These are phyloP conservation scores for Serrognathus titanus DNA, from an alignment of 2,888 invertebrate species.

Conservation along the genomic window DNA sequence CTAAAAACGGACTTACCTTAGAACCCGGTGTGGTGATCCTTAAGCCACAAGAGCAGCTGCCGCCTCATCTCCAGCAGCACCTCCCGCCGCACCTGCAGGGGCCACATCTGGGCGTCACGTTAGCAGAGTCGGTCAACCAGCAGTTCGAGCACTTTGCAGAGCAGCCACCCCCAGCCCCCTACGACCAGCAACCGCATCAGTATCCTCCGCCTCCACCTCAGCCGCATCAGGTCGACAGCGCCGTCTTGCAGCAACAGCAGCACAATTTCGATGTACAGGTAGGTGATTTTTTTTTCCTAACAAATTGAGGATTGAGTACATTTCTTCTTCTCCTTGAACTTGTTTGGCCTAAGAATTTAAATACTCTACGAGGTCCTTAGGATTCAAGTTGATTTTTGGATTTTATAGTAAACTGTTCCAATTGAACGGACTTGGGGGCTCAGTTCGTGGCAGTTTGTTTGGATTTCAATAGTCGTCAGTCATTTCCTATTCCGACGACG, in stretches of 20 bases:
- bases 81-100: conserved; percentile 50
- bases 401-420: too few species aligned
- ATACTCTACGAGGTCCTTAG: too few species aligned
- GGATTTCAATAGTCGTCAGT: too few species aligned
- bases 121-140: conserved; percentile 49
- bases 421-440: too few species aligned
- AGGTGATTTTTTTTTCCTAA: conserved; percentile 36
- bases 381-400: too few species aligned
- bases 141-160: conserved; percentile 48
- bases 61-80: conserved; percentile 47
- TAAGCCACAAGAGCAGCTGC: conserved; percentile 52
- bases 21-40: conserved; percentile 53
- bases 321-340: too few species aligned
- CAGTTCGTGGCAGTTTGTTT: too few species aligned
- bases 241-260: conserved; percentile 56
- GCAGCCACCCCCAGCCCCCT: conserved; percentile 26
- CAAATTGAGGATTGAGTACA: too few species aligned
- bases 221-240: conserved; percentile 47
- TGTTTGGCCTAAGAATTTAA: too few species aligned
- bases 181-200: conserved; percentile 32
- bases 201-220: conserved; percentile 43
- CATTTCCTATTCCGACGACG: too few species aligned
- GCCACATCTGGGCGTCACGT: conserved; percentile 48
- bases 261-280: conserved; percentile 81
- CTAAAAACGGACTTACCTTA: conserved; percentile 52